phyloP scores from a whole-genome alignment of 2,797 vertebrate species.

The Cichlasoma orientale region DNA sequence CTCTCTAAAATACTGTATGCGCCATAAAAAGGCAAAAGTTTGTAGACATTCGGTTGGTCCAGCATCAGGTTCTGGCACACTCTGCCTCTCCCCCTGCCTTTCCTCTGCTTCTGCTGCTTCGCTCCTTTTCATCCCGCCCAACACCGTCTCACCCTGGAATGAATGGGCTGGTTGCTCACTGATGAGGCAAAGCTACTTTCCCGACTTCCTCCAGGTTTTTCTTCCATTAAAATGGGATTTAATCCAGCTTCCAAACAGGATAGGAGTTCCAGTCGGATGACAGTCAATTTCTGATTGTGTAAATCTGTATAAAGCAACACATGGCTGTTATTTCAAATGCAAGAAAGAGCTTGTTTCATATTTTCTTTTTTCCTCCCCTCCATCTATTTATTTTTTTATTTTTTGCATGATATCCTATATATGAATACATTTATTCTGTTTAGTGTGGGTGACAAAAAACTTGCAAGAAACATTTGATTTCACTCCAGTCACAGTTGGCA shows the following conservation, averaged over 20 bases:
- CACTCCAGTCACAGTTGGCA: not conserved
- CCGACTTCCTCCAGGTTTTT: slow-evolving; percentile 38
- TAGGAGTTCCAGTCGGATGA: slow-evolving; percentile 14
- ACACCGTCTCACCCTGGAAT: slow-evolving; percentile 46
- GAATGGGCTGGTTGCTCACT: slow-evolving; percentile 43
- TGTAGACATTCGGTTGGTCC: not conserved
- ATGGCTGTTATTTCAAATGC: not conserved
- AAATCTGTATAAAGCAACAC: not conserved
- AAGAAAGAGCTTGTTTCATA: slow-evolving; percentile 5
- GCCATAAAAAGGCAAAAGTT: not conserved
- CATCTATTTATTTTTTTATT: not conserved
- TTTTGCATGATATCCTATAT: slow-evolving; percentile 1
- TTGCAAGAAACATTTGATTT: not conserved
- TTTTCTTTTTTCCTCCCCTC: not conserved
- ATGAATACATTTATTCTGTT: not conserved
- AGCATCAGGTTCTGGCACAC: slow-evolving; percentile 61
- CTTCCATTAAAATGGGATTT: not conserved
- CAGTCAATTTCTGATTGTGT: not conserved
- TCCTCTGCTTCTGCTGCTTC: slow-evolving; percentile 60
- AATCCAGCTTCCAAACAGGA: not conserved
- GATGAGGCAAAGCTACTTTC: slow-evolving; percentile 8
- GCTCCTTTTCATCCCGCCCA: slow-evolving; percentile 37
- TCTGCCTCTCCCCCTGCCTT: slow-evolving; percentile 21
- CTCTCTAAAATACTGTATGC: not conserved
- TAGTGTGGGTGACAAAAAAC: not conserved